phyloP scores from a whole-genome alignment of 2,113 vertebrate species.

The Castor canadensis region DNA sequence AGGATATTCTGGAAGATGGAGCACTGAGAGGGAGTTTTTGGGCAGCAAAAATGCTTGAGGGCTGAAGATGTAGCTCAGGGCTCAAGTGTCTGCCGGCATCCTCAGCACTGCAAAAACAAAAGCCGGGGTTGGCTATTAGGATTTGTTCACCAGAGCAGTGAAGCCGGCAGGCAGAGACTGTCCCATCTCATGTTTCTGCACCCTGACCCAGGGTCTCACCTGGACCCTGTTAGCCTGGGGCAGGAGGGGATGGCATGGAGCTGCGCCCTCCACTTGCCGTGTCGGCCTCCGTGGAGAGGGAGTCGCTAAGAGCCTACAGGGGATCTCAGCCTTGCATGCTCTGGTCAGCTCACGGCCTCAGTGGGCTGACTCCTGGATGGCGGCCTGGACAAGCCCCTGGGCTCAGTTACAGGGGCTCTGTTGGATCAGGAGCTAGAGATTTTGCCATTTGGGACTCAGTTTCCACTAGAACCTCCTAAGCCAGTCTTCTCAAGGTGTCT shows the following conservation, averaged over 20 bases:
- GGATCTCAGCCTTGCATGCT: rapidly evolving
- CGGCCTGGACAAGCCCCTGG: background rate
- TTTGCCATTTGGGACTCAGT: background rate
- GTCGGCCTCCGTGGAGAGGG: background rate
- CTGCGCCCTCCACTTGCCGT: background rate
- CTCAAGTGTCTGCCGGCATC: no score
- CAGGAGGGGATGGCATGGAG: rapidly evolving
- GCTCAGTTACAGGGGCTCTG: rapidly evolving
- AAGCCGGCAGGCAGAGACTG: no score
- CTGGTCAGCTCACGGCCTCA: background rate
- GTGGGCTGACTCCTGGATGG: background rate
- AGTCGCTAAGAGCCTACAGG: no score
- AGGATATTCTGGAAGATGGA: background rate
- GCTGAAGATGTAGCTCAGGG: no score
- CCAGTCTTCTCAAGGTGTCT: constrained; percentile 54
- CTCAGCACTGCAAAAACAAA: no score
- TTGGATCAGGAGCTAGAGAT: background rate
- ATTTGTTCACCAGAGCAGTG: background rate
- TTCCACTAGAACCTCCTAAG: constrained; percentile 8
- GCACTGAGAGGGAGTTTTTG: background rate
- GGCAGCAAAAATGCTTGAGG: background rate
- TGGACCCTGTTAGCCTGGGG: background rate
- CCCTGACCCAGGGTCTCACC: background rate
- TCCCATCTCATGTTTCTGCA: background rate
- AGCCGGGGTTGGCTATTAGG: background rate